Conservation (phyloP, 1,140 invertebrate genomes). For the Meloidogyne hapla region DNA sequence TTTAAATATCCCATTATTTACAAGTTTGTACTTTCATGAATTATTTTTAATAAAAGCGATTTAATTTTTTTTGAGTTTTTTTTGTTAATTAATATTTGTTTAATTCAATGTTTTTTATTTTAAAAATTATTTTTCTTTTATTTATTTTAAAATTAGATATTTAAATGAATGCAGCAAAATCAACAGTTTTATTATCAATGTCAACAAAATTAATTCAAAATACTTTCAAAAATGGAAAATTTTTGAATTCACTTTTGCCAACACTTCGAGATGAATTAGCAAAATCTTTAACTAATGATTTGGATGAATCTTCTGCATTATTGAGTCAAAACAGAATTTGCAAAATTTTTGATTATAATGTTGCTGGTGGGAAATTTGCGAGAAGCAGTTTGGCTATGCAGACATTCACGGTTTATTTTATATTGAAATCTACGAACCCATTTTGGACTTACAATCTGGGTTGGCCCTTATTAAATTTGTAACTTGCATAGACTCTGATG, state of each 20-base stretch:
- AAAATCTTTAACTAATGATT: slow-evolving; percentile 21
- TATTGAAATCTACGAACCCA: too few relatives aligned
- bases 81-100: background rate
- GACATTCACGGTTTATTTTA: slow-evolving; percentile 35
- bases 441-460: too few relatives aligned
- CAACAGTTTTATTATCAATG: too few relatives aligned
- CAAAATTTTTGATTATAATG: slow-evolving; percentile 55
- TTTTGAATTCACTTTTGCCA: slow-evolving; percentile 8
- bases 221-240: slow-evolving; percentile 13
- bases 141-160: too few relatives aligned
- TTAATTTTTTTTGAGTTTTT: too few relatives aligned
- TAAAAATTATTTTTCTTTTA: too few relatives aligned
- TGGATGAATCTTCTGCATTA: slow-evolving; percentile 14
- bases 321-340: slow-evolving; percentile 8
- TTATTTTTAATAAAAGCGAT: too few relatives aligned
- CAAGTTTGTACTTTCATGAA: too few relatives aligned
- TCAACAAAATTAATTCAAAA: background rate
- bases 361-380: slow-evolving; percentile 54
- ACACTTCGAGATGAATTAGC: slow-evolving; percentile 21
- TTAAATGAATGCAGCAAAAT: slow-evolving; percentile 1
- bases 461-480: too few relatives aligned
- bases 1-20: too few relatives aligned
- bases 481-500: too few relatives aligned
- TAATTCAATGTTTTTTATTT: background rate
- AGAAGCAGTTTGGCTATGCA: slow-evolving; percentile 48